Percentiles rank a stretch among this genome's conserved stretches.
phyloP scores from a whole-genome alignment of 2,113 vertebrate genomes.

The Syngnathoides biaculeatus region DNA sequence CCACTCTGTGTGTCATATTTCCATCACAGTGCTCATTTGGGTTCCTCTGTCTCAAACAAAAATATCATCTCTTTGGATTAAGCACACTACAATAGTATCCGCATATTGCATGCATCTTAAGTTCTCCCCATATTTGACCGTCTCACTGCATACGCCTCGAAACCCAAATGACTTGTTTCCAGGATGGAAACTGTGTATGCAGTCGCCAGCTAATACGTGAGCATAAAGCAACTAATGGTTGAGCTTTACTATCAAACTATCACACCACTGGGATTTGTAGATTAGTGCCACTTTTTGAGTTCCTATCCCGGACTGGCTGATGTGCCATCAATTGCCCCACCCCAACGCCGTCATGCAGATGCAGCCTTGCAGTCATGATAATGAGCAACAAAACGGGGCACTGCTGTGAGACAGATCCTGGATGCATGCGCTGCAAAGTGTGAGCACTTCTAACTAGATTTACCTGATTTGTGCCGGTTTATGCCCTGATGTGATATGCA shows the following conservation, averaged over 20 bases:
- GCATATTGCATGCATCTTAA: constrained; percentile 21
- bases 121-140: constrained; percentile 18
- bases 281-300: constrained; percentile 61
- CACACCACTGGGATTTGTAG: constrained; percentile 45
- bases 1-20: constrained; percentile 26
- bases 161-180: constrained; percentile 20
- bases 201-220: constrained; percentile 50
- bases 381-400: constrained; percentile 54
- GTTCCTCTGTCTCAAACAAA: constrained; percentile 22
- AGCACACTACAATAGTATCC: not conserved
- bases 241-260: constrained; percentile 66
- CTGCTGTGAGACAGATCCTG: constrained; percentile 34
- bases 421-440: constrained; percentile 50
- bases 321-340: constrained; percentile 14
- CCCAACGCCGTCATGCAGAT: constrained; percentile 20
- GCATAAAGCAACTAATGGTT: constrained; percentile 63
- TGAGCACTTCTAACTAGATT: constrained; percentile 61
- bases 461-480: constrained; percentile 68
- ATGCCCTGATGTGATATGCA: constrained; percentile 53
- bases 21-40: constrained; percentile 24
- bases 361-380: constrained; percentile 37
- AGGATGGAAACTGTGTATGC: constrained; percentile 30
- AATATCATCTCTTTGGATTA: constrained; percentile 18
- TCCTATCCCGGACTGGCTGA: constrained; percentile 40
- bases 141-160: constrained; percentile 29